Evolutionary conservation across 2,113 vertebrate genomes (phyloP).

Genomic region (Heliornis fulica): DNA sequence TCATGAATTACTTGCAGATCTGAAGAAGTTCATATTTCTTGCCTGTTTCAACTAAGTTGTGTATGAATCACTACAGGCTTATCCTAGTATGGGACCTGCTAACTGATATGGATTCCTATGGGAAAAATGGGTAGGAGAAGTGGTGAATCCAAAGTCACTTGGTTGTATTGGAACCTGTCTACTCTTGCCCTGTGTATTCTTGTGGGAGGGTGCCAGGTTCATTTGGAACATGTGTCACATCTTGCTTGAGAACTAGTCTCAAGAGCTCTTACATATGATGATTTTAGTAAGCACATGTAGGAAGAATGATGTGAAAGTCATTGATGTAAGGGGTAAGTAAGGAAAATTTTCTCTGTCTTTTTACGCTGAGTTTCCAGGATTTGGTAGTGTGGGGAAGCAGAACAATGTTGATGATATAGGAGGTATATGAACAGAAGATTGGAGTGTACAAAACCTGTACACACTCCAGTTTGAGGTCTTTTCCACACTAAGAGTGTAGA

Average conservation of each 20-base stretch:
- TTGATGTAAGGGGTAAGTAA: background rate
- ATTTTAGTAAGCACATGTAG: background rate
- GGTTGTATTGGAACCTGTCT: background rate
- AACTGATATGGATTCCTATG: background rate
- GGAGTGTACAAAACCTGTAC: background rate
- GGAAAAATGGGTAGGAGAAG: background rate
- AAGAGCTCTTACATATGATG: background rate
- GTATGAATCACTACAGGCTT: background rate
- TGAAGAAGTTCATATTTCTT: background rate
- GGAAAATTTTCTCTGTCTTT: background rate
- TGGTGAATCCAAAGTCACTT: background rate
- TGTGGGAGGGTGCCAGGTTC: background rate
- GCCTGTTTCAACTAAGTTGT: background rate
- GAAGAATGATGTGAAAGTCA: background rate
- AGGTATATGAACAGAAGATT: background rate
- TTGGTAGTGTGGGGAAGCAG: background rate
- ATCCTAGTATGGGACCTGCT: background rate
- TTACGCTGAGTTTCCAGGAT: background rate
- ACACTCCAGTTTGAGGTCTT: background rate
- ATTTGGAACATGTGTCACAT: background rate
- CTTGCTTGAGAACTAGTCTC: background rate
- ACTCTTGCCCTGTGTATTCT: background rate
- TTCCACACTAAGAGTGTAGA: background rate
- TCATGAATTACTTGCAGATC: background rate
- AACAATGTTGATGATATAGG: background rate